phyloP scores from a whole-genome alignment of 2,113 vertebrate genomes.

The Pycnonotus jocosus region DNA sequence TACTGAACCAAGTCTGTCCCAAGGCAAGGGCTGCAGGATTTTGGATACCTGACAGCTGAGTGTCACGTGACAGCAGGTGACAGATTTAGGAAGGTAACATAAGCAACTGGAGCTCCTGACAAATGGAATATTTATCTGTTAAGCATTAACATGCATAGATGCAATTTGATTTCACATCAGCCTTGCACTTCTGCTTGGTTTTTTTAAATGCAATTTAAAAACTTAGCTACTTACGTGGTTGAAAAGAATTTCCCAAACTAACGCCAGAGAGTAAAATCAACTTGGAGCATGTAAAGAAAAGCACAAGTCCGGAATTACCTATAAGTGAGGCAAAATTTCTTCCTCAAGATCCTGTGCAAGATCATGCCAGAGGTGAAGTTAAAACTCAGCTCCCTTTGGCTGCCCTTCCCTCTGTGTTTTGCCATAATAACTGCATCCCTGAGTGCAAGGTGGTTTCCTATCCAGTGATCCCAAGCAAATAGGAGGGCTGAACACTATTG shows the following conservation, averaged over 20 bases:
- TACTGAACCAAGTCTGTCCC: neutral
- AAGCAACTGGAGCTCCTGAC: neutral
- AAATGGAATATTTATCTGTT: neutral
- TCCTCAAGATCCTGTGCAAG: neutral
- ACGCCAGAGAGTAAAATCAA: neutral
- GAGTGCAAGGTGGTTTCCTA: neutral
- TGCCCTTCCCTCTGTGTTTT: neutral
- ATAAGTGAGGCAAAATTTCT: neutral
- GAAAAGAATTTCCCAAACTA: neutral
- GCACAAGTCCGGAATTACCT: neutral
- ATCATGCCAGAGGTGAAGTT: neutral
- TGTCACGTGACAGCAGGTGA: neutral
- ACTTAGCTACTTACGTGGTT: neutral
- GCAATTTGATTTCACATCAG: neutral
- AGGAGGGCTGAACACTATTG: neutral
- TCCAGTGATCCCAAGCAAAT: neutral
- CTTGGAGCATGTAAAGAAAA: neutral
- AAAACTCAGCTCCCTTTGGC: neutral
- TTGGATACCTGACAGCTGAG: neutral
- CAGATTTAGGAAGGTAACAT: neutral
- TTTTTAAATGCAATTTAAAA: neutral
- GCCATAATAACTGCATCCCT: neutral
- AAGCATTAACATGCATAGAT: neutral
- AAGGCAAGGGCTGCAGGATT: neutral
- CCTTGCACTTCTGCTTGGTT: neutral